Evolutionary conservation across 2,888 invertebrate species (phyloP).

Genomic region (Aradus depressus): DNA sequence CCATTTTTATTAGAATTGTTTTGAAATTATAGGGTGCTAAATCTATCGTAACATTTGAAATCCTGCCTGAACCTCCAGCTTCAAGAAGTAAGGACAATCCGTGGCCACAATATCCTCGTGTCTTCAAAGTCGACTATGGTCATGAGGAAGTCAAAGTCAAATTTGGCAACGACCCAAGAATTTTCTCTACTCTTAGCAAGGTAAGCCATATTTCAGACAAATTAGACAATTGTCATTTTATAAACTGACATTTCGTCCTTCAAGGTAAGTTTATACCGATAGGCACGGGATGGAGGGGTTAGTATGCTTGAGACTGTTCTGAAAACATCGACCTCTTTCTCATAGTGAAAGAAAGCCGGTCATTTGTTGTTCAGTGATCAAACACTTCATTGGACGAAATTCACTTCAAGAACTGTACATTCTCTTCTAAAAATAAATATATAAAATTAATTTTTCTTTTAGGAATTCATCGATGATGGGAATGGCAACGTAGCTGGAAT

Average conservation of each 20-base stretch:
- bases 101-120: conserved; percentile 97
- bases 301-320: too few species aligned
- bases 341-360: too few species aligned
- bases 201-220: too few species aligned
- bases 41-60: conserved; percentile 91
- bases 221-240: too few species aligned
- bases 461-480: conserved; percentile 85
- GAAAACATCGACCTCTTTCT: too few species aligned
- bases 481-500: conserved; percentile 84
- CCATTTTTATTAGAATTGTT: neutral
- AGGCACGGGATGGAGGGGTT: too few species aligned
- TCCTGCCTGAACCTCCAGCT: conserved; percentile 81
- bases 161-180: conserved; percentile 83
- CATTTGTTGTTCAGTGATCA: too few species aligned
- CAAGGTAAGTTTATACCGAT: too few species aligned
- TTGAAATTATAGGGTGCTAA: conserved; percentile 62
- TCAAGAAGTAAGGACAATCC: conserved; percentile 80
- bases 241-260: too few species aligned
- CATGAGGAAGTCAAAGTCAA: conserved; percentile 90
- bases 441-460: conserved; percentile 20
- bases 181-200: conserved; percentile 87
- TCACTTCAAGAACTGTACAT: neutral
- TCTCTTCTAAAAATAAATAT: too few species aligned
- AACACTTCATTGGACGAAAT: too few species aligned
- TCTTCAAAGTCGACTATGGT: conserved; percentile 95